Evolutionary conservation across 2,888 invertebrate genomes (phyloP), one percentile per base, ranked within the genome.

Genomic region (Antheraea assamensis): DNA sequence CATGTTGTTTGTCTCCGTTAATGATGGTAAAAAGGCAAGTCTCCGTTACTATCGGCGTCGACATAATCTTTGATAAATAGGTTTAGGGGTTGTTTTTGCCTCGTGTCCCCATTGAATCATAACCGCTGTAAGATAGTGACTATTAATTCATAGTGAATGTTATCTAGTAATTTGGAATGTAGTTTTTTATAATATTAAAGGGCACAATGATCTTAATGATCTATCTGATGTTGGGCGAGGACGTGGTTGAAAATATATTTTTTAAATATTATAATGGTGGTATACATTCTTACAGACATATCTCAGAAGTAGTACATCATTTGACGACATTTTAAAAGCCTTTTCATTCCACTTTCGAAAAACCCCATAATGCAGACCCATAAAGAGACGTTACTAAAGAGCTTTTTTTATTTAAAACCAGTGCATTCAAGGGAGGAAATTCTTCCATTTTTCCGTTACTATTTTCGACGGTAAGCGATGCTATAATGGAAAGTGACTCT

Each of bases 21-120:
- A 80, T 81, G 80, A 80, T 75, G 74, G 80, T 81, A 80, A 82
- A 82, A 83, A 82, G 68, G 35, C 35, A n/a, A 68, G 68, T 35
- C 35, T 35, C 35, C 19, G 68, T 64, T 35, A 35, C 35, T 68
- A 68, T 68, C 68, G 68, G 68, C 68, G 68, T 68, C 35, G 35
- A 68, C 35, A 68, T 68, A 35, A 68, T 35, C 68, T 68, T 68
- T 68, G 68, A 68, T 68, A 68, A 68, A 68, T 68, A 21, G 35
- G 19, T 35, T 68, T 68, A 35, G 35, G 68, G 68, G 61, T 35
- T 68, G 68, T 68, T 68, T 68, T 68, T 68, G 68, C 35, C 35
- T 35, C 35, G 68, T 68, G 1, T 68, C 19, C 10, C 35, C 68
- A 0, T 35, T 15, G 68, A 68, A 35, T 68, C 68, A 35, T 68